Evolutionary conservation across 2,113 vertebrate species (phyloP).

Genomic region (Hiodon tergisus): DNA sequence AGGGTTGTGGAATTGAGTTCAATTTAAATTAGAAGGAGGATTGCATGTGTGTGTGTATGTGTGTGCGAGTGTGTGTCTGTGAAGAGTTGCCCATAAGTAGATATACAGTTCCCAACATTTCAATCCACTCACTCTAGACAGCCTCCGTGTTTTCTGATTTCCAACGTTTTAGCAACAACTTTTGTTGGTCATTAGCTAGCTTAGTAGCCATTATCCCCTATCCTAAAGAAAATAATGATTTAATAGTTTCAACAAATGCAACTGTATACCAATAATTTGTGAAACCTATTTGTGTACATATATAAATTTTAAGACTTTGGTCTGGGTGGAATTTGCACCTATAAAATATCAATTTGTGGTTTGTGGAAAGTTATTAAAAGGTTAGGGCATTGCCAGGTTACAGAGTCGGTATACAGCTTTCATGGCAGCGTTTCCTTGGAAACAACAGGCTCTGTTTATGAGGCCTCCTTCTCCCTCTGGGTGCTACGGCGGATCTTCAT

Average conservation of each 20-base stretch:
- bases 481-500: conserved; percentile 94
- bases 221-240: too few relatives aligned
- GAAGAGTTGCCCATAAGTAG: too few relatives aligned
- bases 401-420: background rate
- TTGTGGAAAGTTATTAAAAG: conserved; percentile 24
- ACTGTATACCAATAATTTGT: too few relatives aligned
- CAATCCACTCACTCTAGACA: too few relatives aligned
- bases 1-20: too few relatives aligned
- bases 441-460: conserved; percentile 59
- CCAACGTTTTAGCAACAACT: too few relatives aligned
- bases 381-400: conserved; percentile 4
- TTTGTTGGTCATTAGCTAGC: too few relatives aligned
- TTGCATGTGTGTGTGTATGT: background rate
- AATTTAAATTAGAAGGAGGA: background rate
- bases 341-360: conserved; percentile 44
- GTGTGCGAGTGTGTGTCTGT: background rate
- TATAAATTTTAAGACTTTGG: conserved; percentile 13
- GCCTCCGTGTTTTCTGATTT: too few relatives aligned
- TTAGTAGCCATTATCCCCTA: too few relatives aligned
- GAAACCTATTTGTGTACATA: too few relatives aligned
- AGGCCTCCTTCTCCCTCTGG: conserved; percentile 86
- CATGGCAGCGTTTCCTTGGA: conserved; percentile 36
- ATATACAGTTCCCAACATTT: too few relatives aligned
- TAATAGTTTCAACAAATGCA: too few relatives aligned
- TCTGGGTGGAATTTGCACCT: conserved; percentile 36